Conservation (phyloP, 2,888 invertebrate species). For the Drymonia ruficornis region DNA sequence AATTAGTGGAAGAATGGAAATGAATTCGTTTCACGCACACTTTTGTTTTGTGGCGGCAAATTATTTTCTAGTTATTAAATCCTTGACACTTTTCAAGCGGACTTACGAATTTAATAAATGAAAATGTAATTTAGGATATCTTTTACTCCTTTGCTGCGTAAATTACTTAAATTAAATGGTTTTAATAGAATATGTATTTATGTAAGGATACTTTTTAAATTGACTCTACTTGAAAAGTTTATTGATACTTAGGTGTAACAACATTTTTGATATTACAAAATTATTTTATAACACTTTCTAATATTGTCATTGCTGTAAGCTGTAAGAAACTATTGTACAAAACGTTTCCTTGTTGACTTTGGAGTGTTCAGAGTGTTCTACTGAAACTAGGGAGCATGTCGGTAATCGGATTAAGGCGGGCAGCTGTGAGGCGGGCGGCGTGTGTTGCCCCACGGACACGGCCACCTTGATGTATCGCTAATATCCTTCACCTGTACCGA, state of each 20-base stretch:
- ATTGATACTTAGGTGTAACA: too few relatives aligned
- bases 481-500: constrained; percentile 49
- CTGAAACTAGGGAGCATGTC: constrained; percentile 29
- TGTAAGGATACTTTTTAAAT: too few relatives aligned
- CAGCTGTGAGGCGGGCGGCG: constrained; percentile 47
- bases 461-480: constrained; percentile 52
- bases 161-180: too few relatives aligned
- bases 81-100: constrained; percentile 42
- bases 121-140: not conserved
- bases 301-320: too few relatives aligned
- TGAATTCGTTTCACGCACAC: constrained; percentile 53
- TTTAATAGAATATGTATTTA: too few relatives aligned
- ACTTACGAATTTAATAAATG: not conserved
- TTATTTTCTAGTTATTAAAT: constrained; percentile 61
- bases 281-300: too few relatives aligned
- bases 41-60: constrained; percentile 50
- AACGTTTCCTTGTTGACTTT: not conserved
- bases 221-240: too few relatives aligned
- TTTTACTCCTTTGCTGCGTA: not conserved
- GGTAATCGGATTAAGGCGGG: constrained; percentile 55
- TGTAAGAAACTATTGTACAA: too few relatives aligned
- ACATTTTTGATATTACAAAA: too few relatives aligned
- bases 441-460: constrained; percentile 31
- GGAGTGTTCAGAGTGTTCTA: not conserved
- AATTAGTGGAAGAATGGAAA: constrained; percentile 71